Evolutionary conservation across 1,140 invertebrate species (phyloP).

Genomic region (Zaprionus nigranus): DNA sequence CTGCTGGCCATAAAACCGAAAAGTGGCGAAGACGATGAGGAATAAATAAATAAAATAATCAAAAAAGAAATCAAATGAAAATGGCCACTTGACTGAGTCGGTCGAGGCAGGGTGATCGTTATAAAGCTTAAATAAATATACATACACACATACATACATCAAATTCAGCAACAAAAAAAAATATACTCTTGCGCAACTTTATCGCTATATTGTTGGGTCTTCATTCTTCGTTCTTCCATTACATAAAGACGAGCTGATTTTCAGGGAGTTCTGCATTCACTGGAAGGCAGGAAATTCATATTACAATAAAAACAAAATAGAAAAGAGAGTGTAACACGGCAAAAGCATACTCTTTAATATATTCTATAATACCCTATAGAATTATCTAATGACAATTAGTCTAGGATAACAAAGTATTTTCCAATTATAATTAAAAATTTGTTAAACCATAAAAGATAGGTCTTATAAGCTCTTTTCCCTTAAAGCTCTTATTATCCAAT

Average conservation of each 20-base stretch:
- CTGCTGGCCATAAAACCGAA: conserved; percentile 64
- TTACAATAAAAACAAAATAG: not conserved
- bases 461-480: too few relatives aligned
- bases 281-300: conserved; percentile 70
- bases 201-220: conserved; percentile 7
- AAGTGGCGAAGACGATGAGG: conserved; percentile 46
- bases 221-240: conserved; percentile 33
- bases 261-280: conserved; percentile 29
- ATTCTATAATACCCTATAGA: not conserved
- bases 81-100: conserved; percentile 60
- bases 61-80: conserved; percentile 60
- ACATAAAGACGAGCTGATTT: conserved; percentile 52
- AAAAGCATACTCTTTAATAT: not conserved
- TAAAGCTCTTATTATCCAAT: too few relatives aligned
- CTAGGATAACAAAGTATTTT: too few relatives aligned
- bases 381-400: too few relatives aligned
- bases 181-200: conserved; percentile 62
- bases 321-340: not conserved
- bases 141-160: conserved; percentile 35
- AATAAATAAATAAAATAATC: conserved; percentile 30
- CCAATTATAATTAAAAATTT: too few relatives aligned
- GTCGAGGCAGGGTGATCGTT: conserved; percentile 24
- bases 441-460: too few relatives aligned
- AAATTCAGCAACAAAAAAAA: conserved; percentile 58
- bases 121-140: conserved; percentile 19